A percentile compares a stretch with the other conserved stretches of the same genome.
These are phyloP conservation scores for Macaria notata DNA, from an alignment of 2,888 invertebrate genomes.

Conservation along the genomic window DNA sequence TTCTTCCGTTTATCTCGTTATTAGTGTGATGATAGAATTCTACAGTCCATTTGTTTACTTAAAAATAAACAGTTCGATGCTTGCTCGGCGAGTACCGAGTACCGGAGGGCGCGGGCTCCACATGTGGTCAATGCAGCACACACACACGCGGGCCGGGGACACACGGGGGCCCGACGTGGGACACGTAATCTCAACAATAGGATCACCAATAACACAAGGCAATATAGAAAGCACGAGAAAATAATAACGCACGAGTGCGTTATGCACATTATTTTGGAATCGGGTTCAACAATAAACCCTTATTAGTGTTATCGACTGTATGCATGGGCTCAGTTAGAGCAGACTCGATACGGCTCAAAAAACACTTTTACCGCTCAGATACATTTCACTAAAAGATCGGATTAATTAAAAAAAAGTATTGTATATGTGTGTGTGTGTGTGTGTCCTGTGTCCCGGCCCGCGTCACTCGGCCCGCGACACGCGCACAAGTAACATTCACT, in stretches of 20 bases:
- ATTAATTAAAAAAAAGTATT: too few relatives aligned
- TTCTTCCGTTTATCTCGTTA: constrained; percentile 57
- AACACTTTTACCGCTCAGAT: too few relatives aligned
- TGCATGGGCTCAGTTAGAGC: too few relatives aligned
- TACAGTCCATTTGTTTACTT: constrained; percentile 75
- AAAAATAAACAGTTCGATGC: constrained; percentile 73
- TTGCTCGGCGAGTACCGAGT: constrained; percentile 40
- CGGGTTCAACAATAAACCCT: too few relatives aligned
- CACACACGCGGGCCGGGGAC: constrained; percentile 8
- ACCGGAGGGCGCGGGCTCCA: constrained; percentile 34
- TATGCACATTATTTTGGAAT: too few relatives aligned
- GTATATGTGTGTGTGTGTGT: too few relatives aligned
- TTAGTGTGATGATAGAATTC: constrained; percentile 79
- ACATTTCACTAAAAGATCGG: too few relatives aligned
- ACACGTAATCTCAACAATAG: neutral
- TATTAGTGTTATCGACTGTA: neutral
- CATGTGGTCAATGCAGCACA: constrained; percentile 64
- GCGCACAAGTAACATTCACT: constrained; percentile 36
- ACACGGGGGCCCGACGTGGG: too few relatives aligned
- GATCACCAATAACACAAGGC: too few relatives aligned
- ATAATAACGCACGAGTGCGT: too few relatives aligned
- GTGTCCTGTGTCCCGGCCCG: neutral
- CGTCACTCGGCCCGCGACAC: constrained; percentile 49
- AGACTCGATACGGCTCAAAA: too few relatives aligned
- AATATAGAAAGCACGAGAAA: too few relatives aligned